A percentile compares a stretch with the other conserved stretches of the same genome.
Conservation (phyloP, 1,140 invertebrate species). For the Chionoecetes opilio region DNA sequence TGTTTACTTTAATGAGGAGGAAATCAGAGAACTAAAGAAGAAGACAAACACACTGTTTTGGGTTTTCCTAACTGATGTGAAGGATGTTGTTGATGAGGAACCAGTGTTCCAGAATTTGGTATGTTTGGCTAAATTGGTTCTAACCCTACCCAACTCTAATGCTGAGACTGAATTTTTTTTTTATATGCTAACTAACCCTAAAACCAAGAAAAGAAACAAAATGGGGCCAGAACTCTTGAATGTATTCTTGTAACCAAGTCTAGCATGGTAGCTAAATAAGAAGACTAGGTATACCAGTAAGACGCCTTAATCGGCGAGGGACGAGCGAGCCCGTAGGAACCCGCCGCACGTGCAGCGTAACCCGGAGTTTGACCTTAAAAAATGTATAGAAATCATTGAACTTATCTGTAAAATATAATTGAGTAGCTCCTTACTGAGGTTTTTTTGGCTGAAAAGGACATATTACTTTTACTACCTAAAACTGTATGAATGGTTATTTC, state of each 20-base stretch:
- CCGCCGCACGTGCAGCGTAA: too few relatives aligned
- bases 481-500: too few relatives aligned
- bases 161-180: neutral
- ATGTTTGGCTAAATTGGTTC: neutral
- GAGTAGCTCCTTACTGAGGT: too few relatives aligned
- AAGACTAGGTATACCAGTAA: too few relatives aligned
- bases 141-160: neutral
- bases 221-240: constrained; percentile 52
- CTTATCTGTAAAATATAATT: too few relatives aligned
- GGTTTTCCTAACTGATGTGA: constrained; percentile 32
- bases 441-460: too few relatives aligned
- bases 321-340: too few relatives aligned
- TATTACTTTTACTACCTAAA: too few relatives aligned
- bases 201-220: constrained; percentile 33
- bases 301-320: too few relatives aligned
- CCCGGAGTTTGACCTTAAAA: too few relatives aligned
- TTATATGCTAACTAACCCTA: neutral
- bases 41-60: constrained; percentile 48
- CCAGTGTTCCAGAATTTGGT: neutral
- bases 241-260: constrained; percentile 56
- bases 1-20: constrained; percentile 39
- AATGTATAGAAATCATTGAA: too few relatives aligned
- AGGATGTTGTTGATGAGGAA: constrained; percentile 32
- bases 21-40: constrained; percentile 47
- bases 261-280: constrained; percentile 41